A percentile compares a stretch with the other conserved stretches of the same genome.
phyloP scores from a whole-genome alignment of 2,888 invertebrate species.

The Bellardia pandia region DNA sequence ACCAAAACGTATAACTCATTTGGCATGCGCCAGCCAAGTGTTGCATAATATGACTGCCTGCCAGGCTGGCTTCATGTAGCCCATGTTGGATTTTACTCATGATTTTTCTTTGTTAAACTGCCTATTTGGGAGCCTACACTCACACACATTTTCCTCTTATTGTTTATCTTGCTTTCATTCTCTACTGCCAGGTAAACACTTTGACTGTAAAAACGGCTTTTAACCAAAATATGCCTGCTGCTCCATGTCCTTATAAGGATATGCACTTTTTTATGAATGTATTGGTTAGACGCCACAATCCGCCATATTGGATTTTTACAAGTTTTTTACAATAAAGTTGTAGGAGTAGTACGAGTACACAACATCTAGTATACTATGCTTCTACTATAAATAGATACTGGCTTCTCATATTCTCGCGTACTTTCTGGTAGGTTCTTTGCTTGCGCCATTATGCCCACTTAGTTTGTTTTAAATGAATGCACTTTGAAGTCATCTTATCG shows the following conservation, averaged over 20 bases:
- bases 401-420: slow-evolving; percentile 58
- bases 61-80: slow-evolving; percentile 11
- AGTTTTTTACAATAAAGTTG: slow-evolving; percentile 70
- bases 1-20: slow-evolving; percentile 70
- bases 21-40: slow-evolving; percentile 71
- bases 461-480: slow-evolving; percentile 59
- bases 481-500: slow-evolving; percentile 53
- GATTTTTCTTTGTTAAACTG: slow-evolving; percentile 17
- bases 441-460: slow-evolving; percentile 29
- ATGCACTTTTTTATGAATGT: slow-evolving; percentile 68
- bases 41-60: slow-evolving; percentile 65
- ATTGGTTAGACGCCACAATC: slow-evolving; percentile 64
- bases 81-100: slow-evolving; percentile 38
- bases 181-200: slow-evolving; percentile 45
- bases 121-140: slow-evolving; percentile 65
- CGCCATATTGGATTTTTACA: slow-evolving; percentile 70
- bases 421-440: slow-evolving; percentile 54
- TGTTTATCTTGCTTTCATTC: slow-evolving; percentile 41
- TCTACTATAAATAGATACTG: slow-evolving; percentile 44
- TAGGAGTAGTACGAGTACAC: slow-evolving; percentile 66
- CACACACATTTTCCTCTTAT: slow-evolving; percentile 18
- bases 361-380: slow-evolving; percentile 61
- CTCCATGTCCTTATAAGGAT: slow-evolving; percentile 72
- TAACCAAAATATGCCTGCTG: slow-evolving; percentile 11
- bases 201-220: background rate